These are phyloP conservation scores for Torymus aiolomorphi DNA, from an alignment of 2,888 invertebrate genomes.

Conservation along the genomic window DNA sequence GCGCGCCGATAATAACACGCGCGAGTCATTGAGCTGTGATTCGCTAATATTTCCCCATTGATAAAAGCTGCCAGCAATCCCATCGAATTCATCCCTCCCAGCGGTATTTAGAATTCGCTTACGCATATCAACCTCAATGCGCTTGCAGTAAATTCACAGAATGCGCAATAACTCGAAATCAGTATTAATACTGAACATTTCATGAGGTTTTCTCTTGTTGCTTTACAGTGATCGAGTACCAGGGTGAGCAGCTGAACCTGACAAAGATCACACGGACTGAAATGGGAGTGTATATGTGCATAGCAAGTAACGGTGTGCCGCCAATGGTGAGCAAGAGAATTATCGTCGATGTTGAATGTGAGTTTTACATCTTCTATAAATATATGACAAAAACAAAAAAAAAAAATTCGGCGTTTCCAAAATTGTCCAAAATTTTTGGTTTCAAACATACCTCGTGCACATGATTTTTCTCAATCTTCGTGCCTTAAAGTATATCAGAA, in stretches of 20 bases:
- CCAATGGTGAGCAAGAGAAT: constrained; percentile 95
- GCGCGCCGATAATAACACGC: background rate
- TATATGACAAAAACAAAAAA: no score
- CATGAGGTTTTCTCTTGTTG: background rate
- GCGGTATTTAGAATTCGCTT: background rate
- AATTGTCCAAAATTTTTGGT: no score
- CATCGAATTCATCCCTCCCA: background rate
- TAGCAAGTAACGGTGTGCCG: constrained; percentile 91
- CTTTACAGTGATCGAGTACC: constrained; percentile 85
- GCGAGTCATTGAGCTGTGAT: background rate
- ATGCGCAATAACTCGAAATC: background rate
- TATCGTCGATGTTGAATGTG: constrained; percentile 93
- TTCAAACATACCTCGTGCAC: no score
- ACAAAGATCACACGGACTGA: constrained; percentile 92
- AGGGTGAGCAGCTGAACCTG: constrained; percentile 90
- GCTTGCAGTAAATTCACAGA: background rate
- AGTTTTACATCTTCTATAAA: constrained; percentile 73
- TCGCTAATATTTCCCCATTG: background rate
- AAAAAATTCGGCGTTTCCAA: no score
- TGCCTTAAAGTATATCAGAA: no score
- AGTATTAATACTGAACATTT: no score
- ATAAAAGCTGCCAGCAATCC: background rate
- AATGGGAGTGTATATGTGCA: constrained; percentile 90
- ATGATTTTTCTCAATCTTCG: no score
- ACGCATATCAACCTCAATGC: no score